These are phyloP conservation scores for Thinocorus orbignyianus DNA, from an alignment of 2,113 vertebrate species.

Conservation along the genomic window DNA sequence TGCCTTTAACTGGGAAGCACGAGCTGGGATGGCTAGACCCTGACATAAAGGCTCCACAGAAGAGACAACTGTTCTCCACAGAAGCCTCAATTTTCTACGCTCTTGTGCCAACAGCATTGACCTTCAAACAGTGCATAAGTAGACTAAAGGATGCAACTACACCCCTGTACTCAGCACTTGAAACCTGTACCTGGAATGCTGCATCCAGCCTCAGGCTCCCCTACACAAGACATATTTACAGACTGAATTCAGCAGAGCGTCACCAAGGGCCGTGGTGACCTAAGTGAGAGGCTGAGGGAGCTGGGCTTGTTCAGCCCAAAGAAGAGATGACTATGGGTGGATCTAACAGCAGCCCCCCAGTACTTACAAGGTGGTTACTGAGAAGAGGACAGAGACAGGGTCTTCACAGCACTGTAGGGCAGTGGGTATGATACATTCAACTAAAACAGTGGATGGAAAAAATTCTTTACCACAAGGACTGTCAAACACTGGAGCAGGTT, in stretches of 20 bases:
- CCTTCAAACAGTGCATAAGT: background rate
- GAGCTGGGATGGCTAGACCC: background rate
- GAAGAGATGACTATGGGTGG: background rate
- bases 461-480: background rate
- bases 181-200: background rate
- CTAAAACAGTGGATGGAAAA: background rate
- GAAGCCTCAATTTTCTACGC: background rate
- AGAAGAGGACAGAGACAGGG: background rate
- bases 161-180: background rate
- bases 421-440: background rate
- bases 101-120: background rate
- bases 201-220: background rate
- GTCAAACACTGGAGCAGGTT: background rate
- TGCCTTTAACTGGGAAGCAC: background rate
- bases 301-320: background rate
- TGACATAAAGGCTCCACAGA: background rate
- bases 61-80: background rate
- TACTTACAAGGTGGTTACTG: background rate
- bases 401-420: background rate
- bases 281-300: background rate
- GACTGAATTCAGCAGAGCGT: background rate
- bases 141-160: background rate
- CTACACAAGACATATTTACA: background rate
- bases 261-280: background rate
- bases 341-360: background rate